Conservation (phyloP, 2,113 vertebrate species). For the Malurus alboscapulatus region DNA sequence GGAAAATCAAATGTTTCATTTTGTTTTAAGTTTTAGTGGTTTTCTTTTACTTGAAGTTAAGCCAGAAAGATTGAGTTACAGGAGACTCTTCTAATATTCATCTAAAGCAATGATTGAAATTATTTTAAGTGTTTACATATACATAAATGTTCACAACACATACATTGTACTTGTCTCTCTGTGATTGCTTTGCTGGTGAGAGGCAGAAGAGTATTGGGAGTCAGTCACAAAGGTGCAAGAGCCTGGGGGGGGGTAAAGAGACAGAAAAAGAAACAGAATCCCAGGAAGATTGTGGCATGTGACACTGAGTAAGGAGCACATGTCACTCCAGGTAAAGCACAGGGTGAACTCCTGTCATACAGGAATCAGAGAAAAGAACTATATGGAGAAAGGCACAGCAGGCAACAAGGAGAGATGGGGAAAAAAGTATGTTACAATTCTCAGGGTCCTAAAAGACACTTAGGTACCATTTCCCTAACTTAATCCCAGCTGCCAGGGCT, state of each 20-base stretch:
- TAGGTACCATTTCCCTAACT: not conserved
- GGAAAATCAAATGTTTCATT: not conserved
- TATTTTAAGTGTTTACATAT: not conserved
- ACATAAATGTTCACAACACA: not conserved
- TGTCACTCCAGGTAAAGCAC: not conserved
- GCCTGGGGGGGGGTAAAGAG: not conserved
- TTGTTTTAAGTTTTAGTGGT: not conserved
- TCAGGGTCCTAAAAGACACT: not conserved
- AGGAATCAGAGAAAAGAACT: not conserved
- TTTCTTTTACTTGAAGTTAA: not conserved
- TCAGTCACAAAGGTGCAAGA: not conserved
- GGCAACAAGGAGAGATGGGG: not conserved
- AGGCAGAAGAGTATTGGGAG: not conserved
- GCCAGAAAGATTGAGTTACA: not conserved
- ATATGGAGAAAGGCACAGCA: not conserved
- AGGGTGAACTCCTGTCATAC: not conserved
- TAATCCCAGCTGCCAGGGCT: not conserved
- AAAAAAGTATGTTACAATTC: not conserved
- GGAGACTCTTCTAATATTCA: not conserved
- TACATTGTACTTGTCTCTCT: not conserved
- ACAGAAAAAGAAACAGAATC: not conserved
- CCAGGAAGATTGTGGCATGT: not conserved
- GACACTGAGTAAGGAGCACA: not conserved
- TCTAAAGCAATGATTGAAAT: not conserved
- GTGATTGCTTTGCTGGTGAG: not conserved